Conservation (phyloP, 2,888 invertebrate species). For the Phytoseiulus persimilis region DNA sequence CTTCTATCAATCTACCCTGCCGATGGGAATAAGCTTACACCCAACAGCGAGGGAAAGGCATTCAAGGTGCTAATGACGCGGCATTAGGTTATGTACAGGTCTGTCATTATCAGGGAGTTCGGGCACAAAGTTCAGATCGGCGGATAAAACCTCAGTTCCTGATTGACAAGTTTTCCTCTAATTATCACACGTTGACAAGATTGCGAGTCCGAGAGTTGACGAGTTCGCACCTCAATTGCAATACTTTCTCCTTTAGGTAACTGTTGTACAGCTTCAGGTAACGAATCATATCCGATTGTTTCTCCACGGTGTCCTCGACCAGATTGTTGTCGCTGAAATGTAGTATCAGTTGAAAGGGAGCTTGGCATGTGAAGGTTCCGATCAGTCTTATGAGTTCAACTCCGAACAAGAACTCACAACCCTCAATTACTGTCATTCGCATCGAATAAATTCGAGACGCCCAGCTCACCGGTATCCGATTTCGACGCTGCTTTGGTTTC, state of each 20-base stretch:
- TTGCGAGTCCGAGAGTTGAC: not conserved
- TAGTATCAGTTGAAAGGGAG: too few relatives aligned
- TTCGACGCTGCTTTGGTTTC: not conserved
- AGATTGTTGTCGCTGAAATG: conserved; percentile 7
- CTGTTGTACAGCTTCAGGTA: conserved; percentile 15
- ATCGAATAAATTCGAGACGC: too few relatives aligned
- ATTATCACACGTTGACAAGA: not conserved
- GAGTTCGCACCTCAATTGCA: not conserved
- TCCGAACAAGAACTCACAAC: too few relatives aligned
- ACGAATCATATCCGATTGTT: conserved; percentile 34
- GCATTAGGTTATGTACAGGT: too few relatives aligned
- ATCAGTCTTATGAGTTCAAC: too few relatives aligned
- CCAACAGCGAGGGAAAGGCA: too few relatives aligned
- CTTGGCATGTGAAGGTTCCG: too few relatives aligned
- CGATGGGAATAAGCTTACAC: too few relatives aligned
- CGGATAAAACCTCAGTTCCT: not conserved
- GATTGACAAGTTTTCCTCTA: not conserved
- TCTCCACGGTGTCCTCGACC: conserved; percentile 16
- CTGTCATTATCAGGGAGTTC: too few relatives aligned
- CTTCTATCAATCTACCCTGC: too few relatives aligned
- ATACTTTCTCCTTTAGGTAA: not conserved
- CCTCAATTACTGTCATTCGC: too few relatives aligned
- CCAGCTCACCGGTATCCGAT: conserved; percentile 20
- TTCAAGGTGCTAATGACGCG: too few relatives aligned
- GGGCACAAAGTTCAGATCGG: not conserved